Evolutionary conservation across 2,113 vertebrate species (phyloP).

Genomic region (Campylomormyrus numenius): DNA sequence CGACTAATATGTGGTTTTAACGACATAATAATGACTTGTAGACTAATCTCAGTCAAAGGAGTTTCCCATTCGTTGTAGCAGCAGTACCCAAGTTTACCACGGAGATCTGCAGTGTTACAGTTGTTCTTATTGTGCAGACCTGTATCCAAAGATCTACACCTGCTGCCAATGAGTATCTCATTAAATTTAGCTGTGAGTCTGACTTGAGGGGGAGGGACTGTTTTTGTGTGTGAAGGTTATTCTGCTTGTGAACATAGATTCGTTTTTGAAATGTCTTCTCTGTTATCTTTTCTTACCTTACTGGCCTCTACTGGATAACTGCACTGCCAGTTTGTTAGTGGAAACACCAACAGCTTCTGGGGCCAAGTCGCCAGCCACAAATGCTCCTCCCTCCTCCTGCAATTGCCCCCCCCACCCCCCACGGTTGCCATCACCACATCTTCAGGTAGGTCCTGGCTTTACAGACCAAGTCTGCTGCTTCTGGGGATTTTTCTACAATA

Average conservation of each 20-base stretch:
- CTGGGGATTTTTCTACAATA: neutral
- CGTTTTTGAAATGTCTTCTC: neutral
- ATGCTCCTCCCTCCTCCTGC: neutral
- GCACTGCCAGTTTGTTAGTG: neutral
- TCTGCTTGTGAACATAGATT: neutral
- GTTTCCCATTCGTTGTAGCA: neutral
- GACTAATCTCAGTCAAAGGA: neutral
- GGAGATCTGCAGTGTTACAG: neutral
- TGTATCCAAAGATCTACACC: neutral
- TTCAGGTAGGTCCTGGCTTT: neutral
- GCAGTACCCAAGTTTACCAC: neutral
- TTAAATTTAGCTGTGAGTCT: neutral
- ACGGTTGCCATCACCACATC: neutral
- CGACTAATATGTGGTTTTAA: neutral
- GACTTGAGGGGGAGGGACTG: neutral
- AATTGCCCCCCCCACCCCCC: neutral
- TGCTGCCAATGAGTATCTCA: neutral
- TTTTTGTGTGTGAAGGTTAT: neutral
- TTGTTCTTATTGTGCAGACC: neutral
- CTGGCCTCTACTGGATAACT: neutral
- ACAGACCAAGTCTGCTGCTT: neutral
- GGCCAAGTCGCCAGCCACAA: neutral
- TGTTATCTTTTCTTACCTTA: neutral
- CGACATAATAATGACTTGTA: neutral
- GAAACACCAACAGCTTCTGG: neutral